Conservation (phyloP, 2,888 invertebrate species). For the Alcis repandata region DNA sequence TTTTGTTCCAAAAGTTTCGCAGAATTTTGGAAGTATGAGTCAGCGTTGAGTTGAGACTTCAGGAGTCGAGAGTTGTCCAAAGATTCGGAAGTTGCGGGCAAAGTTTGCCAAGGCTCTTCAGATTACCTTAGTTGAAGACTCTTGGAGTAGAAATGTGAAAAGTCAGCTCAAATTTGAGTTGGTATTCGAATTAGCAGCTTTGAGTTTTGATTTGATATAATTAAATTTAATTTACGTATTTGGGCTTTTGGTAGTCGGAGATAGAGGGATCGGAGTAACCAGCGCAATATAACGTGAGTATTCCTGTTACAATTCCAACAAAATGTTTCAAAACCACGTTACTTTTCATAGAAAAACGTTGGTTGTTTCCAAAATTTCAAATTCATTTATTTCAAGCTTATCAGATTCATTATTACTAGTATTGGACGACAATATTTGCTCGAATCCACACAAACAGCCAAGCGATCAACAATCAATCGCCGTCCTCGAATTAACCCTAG, state of each 20-base stretch:
- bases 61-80: slow-evolving; percentile 9
- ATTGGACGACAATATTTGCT: background rate
- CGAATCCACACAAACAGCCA: background rate
- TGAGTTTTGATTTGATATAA: background rate
- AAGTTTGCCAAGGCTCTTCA: slow-evolving; percentile 16
- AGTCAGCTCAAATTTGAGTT: slow-evolving; percentile 8
- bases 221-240: background rate
- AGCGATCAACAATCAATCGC: slow-evolving; percentile 22
- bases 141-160: slow-evolving; percentile 12
- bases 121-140: slow-evolving; percentile 18
- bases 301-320: no score
- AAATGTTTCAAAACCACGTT: no score
- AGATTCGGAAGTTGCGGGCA: background rate
- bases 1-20: slow-evolving; percentile 13
- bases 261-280: no score
- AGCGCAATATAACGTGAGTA: no score
- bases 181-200: background rate
- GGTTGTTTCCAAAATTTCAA: no score
- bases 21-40: slow-evolving; percentile 1
- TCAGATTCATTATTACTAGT: no score
- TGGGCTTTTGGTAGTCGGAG: background rate
- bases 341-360: no score
- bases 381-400: no score
- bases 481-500: slow-evolving; percentile 33
- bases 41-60: slow-evolving; percentile 4